These are phyloP conservation scores for Chaetorhynchus papuensis DNA, from an alignment of 2,113 vertebrate species.

Conservation along the genomic window DNA sequence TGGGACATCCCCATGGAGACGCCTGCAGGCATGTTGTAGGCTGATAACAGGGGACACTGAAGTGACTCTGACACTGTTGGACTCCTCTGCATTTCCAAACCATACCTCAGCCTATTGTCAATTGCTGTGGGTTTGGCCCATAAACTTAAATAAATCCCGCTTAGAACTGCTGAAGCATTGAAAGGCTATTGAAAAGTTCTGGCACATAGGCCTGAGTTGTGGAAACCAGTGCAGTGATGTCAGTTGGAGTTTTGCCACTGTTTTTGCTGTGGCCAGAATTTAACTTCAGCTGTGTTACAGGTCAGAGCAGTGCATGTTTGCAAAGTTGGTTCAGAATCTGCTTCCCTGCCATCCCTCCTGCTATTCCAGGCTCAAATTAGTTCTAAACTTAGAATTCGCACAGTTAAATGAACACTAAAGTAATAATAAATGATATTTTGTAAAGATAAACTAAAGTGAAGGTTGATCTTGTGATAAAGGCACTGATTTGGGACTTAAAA, in stretches of 20 bases:
- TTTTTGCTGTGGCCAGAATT: not conserved
- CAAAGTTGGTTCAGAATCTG: not conserved
- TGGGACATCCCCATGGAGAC: not conserved
- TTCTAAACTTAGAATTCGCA: slow-evolving; percentile 38
- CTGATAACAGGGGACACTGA: not conserved
- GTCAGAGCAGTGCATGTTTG: slow-evolving; percentile 22
- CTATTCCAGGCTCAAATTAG: slow-evolving; percentile 16
- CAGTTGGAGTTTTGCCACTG: not conserved
- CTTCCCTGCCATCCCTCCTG: not conserved
- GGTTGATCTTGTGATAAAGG: slow-evolving; percentile 3
- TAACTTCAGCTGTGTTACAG: slow-evolving; percentile 28
- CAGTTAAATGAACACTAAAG: not conserved
- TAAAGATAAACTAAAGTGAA: not conserved
- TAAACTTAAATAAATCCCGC: not conserved
- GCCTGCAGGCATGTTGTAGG: not conserved
- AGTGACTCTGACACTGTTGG: not conserved
- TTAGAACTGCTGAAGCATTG: not conserved
- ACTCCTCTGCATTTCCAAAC: not conserved
- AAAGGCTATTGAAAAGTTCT: not conserved
- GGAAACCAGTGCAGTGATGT: slow-evolving; percentile 14
- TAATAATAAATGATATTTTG: not conserved
- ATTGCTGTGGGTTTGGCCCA: not conserved
- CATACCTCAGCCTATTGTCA: not conserved
- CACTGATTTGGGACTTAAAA: not conserved
- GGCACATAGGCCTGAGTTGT: not conserved